Evolutionary conservation across 2,113 vertebrate genomes (phyloP).

Genomic region (Erinaceus europaeus): DNA sequence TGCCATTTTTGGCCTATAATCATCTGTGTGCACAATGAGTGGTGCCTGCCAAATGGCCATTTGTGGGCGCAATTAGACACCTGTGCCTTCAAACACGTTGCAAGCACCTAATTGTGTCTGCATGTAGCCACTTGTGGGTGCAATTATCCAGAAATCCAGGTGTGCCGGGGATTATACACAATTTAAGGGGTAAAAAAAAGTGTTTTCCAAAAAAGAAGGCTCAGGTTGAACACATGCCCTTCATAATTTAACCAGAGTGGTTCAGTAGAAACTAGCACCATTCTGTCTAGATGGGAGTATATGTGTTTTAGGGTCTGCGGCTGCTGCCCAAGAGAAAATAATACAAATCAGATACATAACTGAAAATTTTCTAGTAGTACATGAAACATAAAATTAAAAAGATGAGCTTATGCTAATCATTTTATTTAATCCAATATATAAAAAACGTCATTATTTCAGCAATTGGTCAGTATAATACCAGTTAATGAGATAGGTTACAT

Average conservation of each 20-base stretch:
- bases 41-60: slow-evolving; percentile 72
- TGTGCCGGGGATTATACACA: slow-evolving; percentile 61
- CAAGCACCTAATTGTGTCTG: slow-evolving; percentile 72
- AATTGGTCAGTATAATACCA: neutral
- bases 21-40: slow-evolving; percentile 42
- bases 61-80: slow-evolving; percentile 75
- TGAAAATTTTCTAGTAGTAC: neutral
- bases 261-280: neutral
- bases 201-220: slow-evolving; percentile 40
- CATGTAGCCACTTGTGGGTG: slow-evolving; percentile 74
- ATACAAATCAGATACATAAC: neutral
- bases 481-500: neutral
- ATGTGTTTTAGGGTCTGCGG: neutral
- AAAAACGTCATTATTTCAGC: neutral
- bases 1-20: slow-evolving; percentile 67
- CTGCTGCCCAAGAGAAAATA: neutral
- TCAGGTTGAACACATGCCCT: neutral
- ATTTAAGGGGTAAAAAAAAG: slow-evolving; percentile 48
- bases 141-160: slow-evolving; percentile 76
- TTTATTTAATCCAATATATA: neutral
- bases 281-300: neutral
- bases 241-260: neutral
- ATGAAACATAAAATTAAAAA: neutral
- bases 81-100: slow-evolving; percentile 74
- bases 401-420: neutral